Percentiles rank a stretch among this genome's conserved stretches.
Evolutionary conservation across 2,797 vertebrate species (phyloP).

Genomic region (Lepilemur septentrionalis): DNA sequence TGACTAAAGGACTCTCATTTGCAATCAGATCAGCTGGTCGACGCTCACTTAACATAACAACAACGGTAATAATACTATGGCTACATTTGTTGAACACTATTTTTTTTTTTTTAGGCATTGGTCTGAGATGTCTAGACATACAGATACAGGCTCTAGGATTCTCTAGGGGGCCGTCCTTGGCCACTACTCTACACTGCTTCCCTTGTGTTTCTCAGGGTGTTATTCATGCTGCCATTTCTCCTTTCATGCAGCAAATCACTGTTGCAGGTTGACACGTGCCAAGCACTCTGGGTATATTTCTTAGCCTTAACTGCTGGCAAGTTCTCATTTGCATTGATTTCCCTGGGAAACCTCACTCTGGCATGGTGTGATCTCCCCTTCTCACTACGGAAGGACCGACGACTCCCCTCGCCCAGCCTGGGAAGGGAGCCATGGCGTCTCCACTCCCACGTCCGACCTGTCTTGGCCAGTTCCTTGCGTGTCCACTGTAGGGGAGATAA

Average conservation of each 20-base stretch:
- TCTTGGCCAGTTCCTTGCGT: neutral
- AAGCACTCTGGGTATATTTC: neutral
- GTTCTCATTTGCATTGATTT: neutral
- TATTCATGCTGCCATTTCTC: neutral
- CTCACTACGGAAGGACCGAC: neutral
- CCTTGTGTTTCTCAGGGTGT: neutral
- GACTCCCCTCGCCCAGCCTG: neutral
- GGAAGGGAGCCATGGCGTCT: neutral
- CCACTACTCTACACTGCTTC: neutral
- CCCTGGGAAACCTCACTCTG: neutral
- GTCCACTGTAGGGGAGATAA: neutral
- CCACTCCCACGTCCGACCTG: neutral
- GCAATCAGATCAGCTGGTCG: neutral
- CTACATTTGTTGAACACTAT: accelerated
- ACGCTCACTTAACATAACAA: neutral
- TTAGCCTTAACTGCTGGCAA: neutral
- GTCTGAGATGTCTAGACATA: neutral
- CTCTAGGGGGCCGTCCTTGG: neutral
- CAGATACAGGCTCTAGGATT: neutral
- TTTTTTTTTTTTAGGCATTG: neutral
- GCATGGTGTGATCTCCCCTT: neutral
- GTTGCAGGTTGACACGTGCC: neutral
- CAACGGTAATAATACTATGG: accelerated
- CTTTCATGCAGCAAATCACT: neutral
- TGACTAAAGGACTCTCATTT: neutral